A percentile compares a stretch with the other conserved stretches of the same genome.
Evolutionary conservation across 2,888 invertebrate species (phyloP).

Genomic region (Diaperis boleti): DNA sequence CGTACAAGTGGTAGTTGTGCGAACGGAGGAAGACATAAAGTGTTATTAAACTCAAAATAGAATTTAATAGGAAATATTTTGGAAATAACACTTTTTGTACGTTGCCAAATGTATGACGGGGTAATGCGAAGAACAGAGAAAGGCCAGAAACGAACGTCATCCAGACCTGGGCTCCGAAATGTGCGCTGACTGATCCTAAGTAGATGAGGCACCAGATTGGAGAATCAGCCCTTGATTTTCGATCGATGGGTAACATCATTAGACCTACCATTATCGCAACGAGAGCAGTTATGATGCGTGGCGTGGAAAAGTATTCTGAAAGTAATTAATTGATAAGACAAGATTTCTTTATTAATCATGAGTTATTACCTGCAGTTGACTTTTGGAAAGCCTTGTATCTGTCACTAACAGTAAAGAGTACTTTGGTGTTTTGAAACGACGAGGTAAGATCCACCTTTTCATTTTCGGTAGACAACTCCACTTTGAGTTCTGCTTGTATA

Average conservation of each 20-base stretch:
- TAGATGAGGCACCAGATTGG: conserved; percentile 75
- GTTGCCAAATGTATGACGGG: conserved; percentile 88
- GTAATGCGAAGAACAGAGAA: conserved; percentile 86
- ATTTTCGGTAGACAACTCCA: conserved; percentile 17
- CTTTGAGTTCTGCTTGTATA: background rate
- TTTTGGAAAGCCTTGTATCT: conserved; percentile 51
- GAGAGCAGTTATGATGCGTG: conserved; percentile 78
- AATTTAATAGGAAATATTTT: conserved; percentile 85
- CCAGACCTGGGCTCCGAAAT: conserved; percentile 92
- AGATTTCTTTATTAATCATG: background rate
- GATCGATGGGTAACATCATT: conserved; percentile 64
- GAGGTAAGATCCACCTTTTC: conserved; percentile 50
- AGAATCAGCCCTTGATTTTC: conserved; percentile 60
- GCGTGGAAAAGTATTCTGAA: conserved; percentile 79
- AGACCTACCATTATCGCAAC: conserved; percentile 70
- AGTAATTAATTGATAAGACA: conserved; percentile 50
- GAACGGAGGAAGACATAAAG: conserved; percentile 78
- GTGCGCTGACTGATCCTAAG: conserved; percentile 81
- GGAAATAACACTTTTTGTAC: conserved; percentile 91
- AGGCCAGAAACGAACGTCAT: conserved; percentile 93
- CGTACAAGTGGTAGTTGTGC: conserved; percentile 68
- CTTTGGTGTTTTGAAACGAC: conserved; percentile 57
- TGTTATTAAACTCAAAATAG: conserved; percentile 79
- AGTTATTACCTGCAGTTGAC: conserved; percentile 58
- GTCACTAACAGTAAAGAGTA: conserved; percentile 51